Evolutionary conservation across 1,140 invertebrate genomes (phyloP).

Genomic region (Macrocentrus cingulum): DNA sequence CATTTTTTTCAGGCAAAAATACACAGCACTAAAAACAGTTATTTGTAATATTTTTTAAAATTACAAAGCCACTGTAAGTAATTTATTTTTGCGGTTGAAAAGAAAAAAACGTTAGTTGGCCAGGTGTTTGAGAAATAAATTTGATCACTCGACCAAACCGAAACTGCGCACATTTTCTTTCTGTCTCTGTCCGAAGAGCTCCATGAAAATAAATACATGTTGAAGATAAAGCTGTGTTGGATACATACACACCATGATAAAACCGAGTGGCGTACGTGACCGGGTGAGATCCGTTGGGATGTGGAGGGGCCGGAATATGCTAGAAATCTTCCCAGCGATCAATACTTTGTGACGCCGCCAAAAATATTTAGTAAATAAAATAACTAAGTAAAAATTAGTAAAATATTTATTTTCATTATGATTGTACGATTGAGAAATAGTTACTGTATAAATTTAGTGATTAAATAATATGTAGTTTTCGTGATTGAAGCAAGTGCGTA

Average conservation of each 20-base stretch:
- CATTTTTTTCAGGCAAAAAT: too few species aligned
- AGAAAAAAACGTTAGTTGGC: too few species aligned
- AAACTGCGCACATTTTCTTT: background rate
- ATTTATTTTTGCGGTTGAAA: too few species aligned
- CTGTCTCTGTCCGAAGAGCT: too few species aligned
- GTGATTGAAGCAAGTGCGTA: slow-evolving; percentile 16
- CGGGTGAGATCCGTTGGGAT: slow-evolving; percentile 1
- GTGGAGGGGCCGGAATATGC: slow-evolving; percentile 50
- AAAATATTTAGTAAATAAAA: background rate
- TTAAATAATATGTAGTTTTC: slow-evolving; percentile 11
- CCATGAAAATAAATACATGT: background rate
- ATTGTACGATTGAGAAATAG: background rate
- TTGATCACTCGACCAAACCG: background rate
- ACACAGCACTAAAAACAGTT: background rate
- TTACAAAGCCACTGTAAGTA: background rate
- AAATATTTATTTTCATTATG: background rate
- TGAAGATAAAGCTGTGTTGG: background rate
- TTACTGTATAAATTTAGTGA: background rate
- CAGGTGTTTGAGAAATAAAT: background rate
- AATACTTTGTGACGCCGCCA: slow-evolving; percentile 36
- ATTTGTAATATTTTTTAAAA: background rate
- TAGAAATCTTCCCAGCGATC: slow-evolving; percentile 49
- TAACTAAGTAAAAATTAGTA: background rate
- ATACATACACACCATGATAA: background rate
- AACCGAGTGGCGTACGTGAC: slow-evolving; percentile 19